Conservation (phyloP, 2,888 invertebrate species). For the Tetranychus piercei region DNA sequence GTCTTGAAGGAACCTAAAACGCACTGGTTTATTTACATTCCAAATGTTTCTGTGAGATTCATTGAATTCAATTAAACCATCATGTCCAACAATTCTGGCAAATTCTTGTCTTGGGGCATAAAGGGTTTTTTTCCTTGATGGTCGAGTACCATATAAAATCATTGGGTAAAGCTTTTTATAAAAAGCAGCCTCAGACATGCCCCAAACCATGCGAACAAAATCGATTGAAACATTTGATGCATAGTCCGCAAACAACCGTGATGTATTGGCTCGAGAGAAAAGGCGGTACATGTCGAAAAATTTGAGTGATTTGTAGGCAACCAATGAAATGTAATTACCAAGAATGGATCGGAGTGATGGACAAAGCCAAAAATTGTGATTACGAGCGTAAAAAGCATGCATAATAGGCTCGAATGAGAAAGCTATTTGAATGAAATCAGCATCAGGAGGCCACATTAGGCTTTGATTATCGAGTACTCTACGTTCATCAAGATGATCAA, state of each 20-base stretch:
- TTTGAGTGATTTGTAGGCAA: not conserved
- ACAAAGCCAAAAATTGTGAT: constrained; percentile 7
- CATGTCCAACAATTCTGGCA: not conserved
- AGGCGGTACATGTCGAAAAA: not conserved
- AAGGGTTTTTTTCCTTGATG: not conserved
- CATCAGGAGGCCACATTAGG: not conserved
- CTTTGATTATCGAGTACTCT: not conserved
- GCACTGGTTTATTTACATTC: not conserved
- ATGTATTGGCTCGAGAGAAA: not conserved
- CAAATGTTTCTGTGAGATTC: not conserved
- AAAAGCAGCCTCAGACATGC: not conserved
- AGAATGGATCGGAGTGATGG: constrained; percentile 6
- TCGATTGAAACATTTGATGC: constrained; percentile 1
- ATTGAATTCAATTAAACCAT: not conserved
- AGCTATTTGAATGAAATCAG: constrained; percentile 3
- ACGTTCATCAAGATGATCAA: not conserved
- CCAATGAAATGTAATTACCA: constrained; percentile 4
- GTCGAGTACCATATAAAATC: not conserved
- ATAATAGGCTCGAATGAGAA: not conserved
- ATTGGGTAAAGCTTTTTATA: not conserved
- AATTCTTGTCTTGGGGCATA: not conserved
- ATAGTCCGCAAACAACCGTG: not conserved
- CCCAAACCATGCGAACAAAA: constrained; percentile 3
- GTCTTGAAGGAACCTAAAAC: not conserved
- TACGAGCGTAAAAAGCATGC: not conserved